These are phyloP conservation scores for Ichneumon xanthorius DNA, from an alignment of 2,888 invertebrate genomes.

Conservation along the genomic window DNA sequence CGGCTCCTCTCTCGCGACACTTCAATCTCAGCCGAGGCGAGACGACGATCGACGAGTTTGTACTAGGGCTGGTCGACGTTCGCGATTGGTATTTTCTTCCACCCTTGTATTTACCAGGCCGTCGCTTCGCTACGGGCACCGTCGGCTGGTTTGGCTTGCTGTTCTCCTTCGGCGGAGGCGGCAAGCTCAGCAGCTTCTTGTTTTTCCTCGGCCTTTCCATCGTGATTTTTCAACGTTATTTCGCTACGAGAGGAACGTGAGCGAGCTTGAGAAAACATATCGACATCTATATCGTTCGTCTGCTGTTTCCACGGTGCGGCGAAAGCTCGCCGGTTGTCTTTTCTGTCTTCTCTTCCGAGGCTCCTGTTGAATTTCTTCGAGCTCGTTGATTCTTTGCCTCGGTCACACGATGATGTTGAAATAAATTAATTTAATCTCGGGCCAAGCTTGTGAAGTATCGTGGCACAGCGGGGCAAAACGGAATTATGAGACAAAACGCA, in stretches of 20 bases:
- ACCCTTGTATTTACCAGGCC: conserved; percentile 55
- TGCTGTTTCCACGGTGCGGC: conserved; percentile 44
- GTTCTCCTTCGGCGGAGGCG: not conserved
- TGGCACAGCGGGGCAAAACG: no score
- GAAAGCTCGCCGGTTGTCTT: conserved; percentile 65
- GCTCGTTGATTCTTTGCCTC: not conserved
- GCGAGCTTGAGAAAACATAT: conserved; percentile 32
- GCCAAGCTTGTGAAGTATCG: no score
- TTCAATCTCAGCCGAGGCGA: conserved; percentile 51
- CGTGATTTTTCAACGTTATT: conserved; percentile 39
- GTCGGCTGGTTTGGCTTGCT: conserved; percentile 3
- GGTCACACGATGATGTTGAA: not conserved
- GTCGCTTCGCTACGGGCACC: conserved; percentile 25
- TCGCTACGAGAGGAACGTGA: conserved; percentile 8
- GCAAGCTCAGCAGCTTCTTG: conserved; percentile 15
- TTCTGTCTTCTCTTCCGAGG: not conserved
- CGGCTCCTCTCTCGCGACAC: conserved; percentile 30
- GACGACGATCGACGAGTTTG: conserved; percentile 55
- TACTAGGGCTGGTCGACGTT: conserved; percentile 41
- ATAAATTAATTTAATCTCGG: no score
- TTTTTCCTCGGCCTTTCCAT: conserved; percentile 3
- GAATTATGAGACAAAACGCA: no score
- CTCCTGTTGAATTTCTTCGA: not conserved
- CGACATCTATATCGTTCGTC: conserved; percentile 9
- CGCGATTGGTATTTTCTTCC: conserved; percentile 53